Percentiles rank a stretch among this genome's conserved stretches.
phyloP scores from a whole-genome alignment of 2,113 vertebrate genomes.

The Pachyramphus minor region DNA sequence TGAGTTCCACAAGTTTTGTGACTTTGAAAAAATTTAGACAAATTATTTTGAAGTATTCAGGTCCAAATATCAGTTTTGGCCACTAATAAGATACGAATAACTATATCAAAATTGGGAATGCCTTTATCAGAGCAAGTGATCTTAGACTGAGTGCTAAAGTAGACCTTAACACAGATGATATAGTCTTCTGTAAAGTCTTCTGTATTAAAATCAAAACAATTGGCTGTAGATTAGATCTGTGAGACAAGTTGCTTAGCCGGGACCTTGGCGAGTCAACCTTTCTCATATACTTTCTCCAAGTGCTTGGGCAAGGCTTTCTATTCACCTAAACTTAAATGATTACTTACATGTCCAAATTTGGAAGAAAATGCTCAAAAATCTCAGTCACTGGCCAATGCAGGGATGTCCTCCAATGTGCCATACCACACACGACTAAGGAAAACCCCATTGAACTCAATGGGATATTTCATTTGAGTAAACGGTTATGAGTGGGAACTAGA shows the following conservation, averaged over 20 bases:
- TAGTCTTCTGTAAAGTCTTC: background rate
- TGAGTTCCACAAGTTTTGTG: background rate
- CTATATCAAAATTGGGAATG: background rate
- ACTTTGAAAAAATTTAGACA: background rate
- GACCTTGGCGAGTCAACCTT: background rate
- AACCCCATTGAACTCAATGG: background rate
- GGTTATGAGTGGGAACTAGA: background rate
- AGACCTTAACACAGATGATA: background rate
- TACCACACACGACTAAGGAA: background rate
- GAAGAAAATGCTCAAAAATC: background rate
- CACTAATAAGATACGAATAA: background rate
- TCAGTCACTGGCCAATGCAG: background rate
- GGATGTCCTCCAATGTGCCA: background rate
- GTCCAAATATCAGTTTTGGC: background rate
- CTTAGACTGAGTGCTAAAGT: background rate
- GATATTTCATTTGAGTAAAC: background rate
- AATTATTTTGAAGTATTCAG: background rate
- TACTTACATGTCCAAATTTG: background rate
- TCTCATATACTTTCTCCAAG: background rate
- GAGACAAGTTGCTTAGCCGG: background rate
- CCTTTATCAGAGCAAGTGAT: background rate
- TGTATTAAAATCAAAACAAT: background rate
- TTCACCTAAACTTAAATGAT: background rate
- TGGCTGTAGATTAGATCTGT: background rate
- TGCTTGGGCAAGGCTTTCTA: background rate